A percentile compares a stretch with the other conserved stretches of the same genome.
Conservation (phyloP, 2,888 invertebrate genomes). For the Torymus texanus region DNA sequence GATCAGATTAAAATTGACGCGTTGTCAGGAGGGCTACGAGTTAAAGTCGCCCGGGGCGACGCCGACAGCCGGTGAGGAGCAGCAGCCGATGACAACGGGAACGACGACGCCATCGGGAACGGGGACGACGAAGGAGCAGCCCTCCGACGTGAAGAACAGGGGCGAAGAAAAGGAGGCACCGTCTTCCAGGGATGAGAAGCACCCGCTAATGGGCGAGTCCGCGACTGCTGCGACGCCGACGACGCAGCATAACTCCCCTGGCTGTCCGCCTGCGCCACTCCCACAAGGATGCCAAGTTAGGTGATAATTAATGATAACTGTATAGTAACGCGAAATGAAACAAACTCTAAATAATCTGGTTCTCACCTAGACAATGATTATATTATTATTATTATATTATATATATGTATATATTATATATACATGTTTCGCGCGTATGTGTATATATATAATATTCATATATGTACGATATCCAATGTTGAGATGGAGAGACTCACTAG, state of each 20-base stretch:
- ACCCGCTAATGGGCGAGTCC: constrained; percentile 52
- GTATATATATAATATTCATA: constrained; percentile 60
- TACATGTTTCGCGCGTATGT: constrained; percentile 60
- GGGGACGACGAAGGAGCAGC: constrained; percentile 2
- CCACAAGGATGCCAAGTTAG: constrained; percentile 92
- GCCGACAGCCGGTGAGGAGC: neutral
- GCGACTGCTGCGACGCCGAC: constrained; percentile 34
- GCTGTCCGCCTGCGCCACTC: constrained; percentile 78
- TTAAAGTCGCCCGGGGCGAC: constrained; percentile 71
- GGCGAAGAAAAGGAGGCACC: constrained; percentile 55
- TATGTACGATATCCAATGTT: constrained; percentile 65
- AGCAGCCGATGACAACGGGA: neutral
- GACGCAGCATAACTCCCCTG: constrained; percentile 65
- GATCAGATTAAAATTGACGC: constrained; percentile 88
- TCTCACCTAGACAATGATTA: constrained; percentile 50
- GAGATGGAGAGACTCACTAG: constrained; percentile 64
- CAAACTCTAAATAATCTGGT: constrained; percentile 35
- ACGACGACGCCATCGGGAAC: neutral
- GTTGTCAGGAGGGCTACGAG: constrained; percentile 85
- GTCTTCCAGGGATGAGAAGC: constrained; percentile 56
- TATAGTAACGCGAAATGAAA: constrained; percentile 61
- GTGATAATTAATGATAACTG: constrained; percentile 84
- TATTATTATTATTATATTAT: constrained; percentile 58
- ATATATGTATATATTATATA: constrained; percentile 61
- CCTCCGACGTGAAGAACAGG: constrained; percentile 60